phyloP scores from a whole-genome alignment of 2,113 vertebrate species.

The Protobothrops mucrosquamatus region DNA sequence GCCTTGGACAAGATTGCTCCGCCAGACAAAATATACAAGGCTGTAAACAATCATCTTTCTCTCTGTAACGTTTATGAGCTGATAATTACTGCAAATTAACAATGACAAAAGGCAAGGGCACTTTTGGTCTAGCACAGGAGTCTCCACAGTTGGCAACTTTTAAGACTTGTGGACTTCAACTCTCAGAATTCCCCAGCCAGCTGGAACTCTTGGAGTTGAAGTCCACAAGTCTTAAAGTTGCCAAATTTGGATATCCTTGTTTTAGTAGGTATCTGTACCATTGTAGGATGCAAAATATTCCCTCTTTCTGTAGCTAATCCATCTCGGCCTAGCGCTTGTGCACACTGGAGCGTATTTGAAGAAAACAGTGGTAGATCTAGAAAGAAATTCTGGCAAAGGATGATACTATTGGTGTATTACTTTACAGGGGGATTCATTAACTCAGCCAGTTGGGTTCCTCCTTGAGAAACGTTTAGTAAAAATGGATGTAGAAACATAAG shows the following conservation, averaged over 20 bases:
- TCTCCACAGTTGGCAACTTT: not conserved
- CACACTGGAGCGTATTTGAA: not conserved
- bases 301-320: not conserved
- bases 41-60: constrained; percentile 7
- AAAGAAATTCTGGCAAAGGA: not conserved
- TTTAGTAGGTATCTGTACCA: not conserved
- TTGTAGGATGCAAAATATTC: not conserved
- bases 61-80: not conserved
- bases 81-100: not conserved
- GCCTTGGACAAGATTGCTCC: constrained; percentile 10
- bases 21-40: constrained; percentile 17
- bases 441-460: not conserved
- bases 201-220: not conserved
- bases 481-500: not conserved
- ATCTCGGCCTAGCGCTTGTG: not conserved
- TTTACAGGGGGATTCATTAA: not conserved
- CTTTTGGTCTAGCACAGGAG: constrained; percentile 2
- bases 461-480: not conserved
- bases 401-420: not conserved
- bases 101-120: constrained; percentile 11
- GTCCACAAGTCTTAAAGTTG: not conserved
- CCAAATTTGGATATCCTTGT: not conserved
- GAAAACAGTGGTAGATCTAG: not conserved
- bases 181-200: not conserved
- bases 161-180: not conserved